Evolutionary conservation across 2,888 invertebrate species (phyloP), one percentile per base, ranked within the genome.

Genomic region (Drosophila paramelanica): DNA sequence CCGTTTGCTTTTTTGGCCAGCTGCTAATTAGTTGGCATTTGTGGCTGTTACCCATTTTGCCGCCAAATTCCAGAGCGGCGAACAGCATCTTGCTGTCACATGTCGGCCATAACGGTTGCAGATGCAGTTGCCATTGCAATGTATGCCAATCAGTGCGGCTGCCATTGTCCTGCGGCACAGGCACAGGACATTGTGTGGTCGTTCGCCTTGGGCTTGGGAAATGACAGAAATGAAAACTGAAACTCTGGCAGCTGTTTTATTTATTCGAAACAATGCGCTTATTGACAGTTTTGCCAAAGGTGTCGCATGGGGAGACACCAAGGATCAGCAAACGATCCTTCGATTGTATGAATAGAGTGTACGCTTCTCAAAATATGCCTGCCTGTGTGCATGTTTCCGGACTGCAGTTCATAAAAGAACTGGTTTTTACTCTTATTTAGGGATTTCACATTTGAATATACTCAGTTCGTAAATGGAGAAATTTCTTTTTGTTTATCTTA

Each of bases 201-300:
- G 82, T 70, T 70, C 79, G 59, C 41, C n/a, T n/a, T 45, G 33
- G 49, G 31, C 66, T 39, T 42, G 64, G 70, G 39, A 66, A 82
- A 82, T 64, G 59, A 59, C 31, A 10, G 55, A 56, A 62, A 49
- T 36, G 36, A n/a, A 53, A 69, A 55, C 39, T 47, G 50, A 25
- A 47, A 65, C 25, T 25, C 13, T 69, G 69, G 88, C 88, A 88
- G 83, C 83, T 84, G 83, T 80, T 78, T 77, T 65, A 55, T 59
- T 75, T 46, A 25, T 67, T 62, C 76, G 78, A 88, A 88, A 88
- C 83, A 84, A 84, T 88, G 61, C 66, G 73, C 83, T 85, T 88
- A 84, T 84, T 84, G 83, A 88, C 88, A 84, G 82, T 85, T 82
- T 79, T 85, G 60, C 52, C 65, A 60, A 88, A 88, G 80, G 83